These are phyloP conservation scores for Hylaea fasciaria DNA, from an alignment of 2,888 invertebrate genomes.

Conservation along the genomic window DNA sequence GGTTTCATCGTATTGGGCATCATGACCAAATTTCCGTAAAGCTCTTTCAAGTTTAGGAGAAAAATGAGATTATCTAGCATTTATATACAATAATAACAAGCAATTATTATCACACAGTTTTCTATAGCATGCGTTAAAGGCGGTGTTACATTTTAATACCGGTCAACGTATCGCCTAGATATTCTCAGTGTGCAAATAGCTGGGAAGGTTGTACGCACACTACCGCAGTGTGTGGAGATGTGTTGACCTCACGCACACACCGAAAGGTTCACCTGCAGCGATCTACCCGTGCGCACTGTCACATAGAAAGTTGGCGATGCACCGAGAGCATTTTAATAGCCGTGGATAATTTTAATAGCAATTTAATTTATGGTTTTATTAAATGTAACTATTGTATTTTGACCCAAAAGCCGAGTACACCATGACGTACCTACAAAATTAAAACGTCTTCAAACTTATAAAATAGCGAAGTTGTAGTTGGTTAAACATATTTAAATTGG, in stretches of 20 bases:
- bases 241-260: conserved; percentile 79
- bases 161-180: conserved; percentile 39
- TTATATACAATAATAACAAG: too few species aligned
- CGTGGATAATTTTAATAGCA: too few species aligned
- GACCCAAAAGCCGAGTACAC: too few species aligned
- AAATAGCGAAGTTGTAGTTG: too few species aligned
- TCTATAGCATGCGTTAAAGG: conserved; percentile 1
- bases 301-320: conserved; percentile 55
- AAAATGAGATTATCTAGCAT: too few species aligned
- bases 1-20: too few species aligned
- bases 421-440: too few species aligned
- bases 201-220: conserved; percentile 51
- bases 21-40: too few species aligned
- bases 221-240: conserved; percentile 45
- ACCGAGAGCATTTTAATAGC: conserved; percentile 39
- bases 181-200: conserved; percentile 38
- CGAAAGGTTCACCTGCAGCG: conserved; percentile 70
- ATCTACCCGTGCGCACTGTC: conserved; percentile 80
- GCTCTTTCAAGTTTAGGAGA: too few species aligned
- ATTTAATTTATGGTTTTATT: background rate
- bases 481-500: too few species aligned
- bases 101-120: background rate
- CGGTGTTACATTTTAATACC: conserved; percentile 32
- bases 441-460: too few species aligned
- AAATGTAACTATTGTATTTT: background rate